Base-by-base conservation (phyloP, 2,888 invertebrate genomes). In the Empis stercorea region DNA sequence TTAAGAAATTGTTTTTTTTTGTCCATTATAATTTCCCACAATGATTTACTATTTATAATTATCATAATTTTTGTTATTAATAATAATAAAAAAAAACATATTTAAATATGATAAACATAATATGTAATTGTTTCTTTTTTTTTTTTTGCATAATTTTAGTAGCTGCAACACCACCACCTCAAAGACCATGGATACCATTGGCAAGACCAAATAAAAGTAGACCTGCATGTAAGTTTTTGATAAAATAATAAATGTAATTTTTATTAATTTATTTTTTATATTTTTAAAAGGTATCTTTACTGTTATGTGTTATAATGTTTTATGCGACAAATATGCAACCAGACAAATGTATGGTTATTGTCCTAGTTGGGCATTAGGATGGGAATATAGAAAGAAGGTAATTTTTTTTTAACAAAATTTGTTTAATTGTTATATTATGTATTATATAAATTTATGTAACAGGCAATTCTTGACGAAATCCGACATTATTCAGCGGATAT, bases 261-360 rank as follows among this genome's bases (percentile, higher is more conserved):
- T 20, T 2, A 13, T 11, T 17, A 9, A 13, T 15, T 16, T 39
- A 11, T 16, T 16, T 38, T 14, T 4, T 37, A 15, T 43, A n/a
- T 48, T 42, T 56, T 55, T 56, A 50, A 5, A 61, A 71, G 88
- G 92, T 75, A 87, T 93, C 69, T 96, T 97, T 76, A 96, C 97
- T 57, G 95, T 97, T 61, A 94, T 99, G 91, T 97, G 97, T 72
- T 99, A 99, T 78, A 99, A 99, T 73, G 95, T 99, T 56, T 77
- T 99, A 57, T 96, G 97, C 74, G 96, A 97, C 76, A 96, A 96
- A 73, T 97, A 96, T 68, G 97, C 97, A 53, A 97, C 97, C 46
- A 74, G 95, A 60, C 94, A 95, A 73, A 92, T 95, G 87, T 99
- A 99, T 74, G 95, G 93, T 59, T 99, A 99, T 73, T 99, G 97